Evolutionary conservation across 1,140 invertebrate species (phyloP).

Genomic region (Solenopsis fugax): DNA sequence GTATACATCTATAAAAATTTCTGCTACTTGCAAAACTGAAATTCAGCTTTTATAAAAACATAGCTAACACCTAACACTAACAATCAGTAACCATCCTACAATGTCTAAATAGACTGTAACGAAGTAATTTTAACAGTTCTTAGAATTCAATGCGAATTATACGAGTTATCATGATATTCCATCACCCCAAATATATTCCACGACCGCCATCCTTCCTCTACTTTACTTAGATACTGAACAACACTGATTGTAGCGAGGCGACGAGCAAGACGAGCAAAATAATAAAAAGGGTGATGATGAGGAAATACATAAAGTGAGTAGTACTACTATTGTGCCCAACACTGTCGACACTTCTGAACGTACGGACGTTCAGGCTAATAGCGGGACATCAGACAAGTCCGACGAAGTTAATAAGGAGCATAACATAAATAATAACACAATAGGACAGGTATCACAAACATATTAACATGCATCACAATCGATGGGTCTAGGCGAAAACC

Average conservation of each 20-base stretch:
- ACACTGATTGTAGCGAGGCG: slow-evolving; percentile 75
- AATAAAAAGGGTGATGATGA: slow-evolving; percentile 61
- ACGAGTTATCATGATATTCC: too few relatives aligned
- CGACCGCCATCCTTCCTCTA: not conserved
- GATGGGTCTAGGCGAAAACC: slow-evolving; percentile 18
- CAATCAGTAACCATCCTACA: too few relatives aligned
- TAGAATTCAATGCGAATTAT: too few relatives aligned
- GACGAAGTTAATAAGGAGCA: slow-evolving; percentile 62
- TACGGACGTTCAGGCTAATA: slow-evolving; percentile 40
- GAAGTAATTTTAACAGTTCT: too few relatives aligned
- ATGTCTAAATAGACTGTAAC: too few relatives aligned
- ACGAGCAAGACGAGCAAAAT: slow-evolving; percentile 57
- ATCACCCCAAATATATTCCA: too few relatives aligned
- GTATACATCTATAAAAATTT: too few relatives aligned
- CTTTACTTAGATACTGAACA: slow-evolving; percentile 64
- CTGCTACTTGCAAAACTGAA: too few relatives aligned
- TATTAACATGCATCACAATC: slow-evolving; percentile 71
- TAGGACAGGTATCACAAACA: slow-evolving; percentile 76
- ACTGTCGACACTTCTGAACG: slow-evolving; percentile 51
- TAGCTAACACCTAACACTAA: too few relatives aligned
- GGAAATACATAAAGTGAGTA: slow-evolving; percentile 39
- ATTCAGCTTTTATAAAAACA: too few relatives aligned
- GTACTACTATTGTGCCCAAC: slow-evolving; percentile 60
- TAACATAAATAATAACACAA: slow-evolving; percentile 68
- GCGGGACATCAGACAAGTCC: slow-evolving; percentile 48